These are phyloP conservation scores for Melanostoma scalare DNA, from an alignment of 2,888 invertebrate species.

Conservation along the genomic window DNA sequence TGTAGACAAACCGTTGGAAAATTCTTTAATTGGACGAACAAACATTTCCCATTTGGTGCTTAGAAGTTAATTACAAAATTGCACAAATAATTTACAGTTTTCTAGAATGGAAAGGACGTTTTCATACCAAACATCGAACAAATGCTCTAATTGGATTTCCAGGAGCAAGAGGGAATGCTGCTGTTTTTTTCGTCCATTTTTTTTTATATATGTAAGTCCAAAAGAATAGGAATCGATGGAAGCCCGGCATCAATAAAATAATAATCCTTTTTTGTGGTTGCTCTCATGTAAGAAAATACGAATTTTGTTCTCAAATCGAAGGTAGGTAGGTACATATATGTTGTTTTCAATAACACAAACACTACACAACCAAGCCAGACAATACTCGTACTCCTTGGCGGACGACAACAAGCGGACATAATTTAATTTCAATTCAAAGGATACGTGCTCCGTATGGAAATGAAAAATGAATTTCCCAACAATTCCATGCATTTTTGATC, in stretches of 20 bases:
- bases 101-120: constrained; percentile 10
- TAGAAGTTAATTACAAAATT: constrained; percentile 67
- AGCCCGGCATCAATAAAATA: constrained; percentile 51
- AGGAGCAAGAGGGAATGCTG: constrained; percentile 33
- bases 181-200: neutral
- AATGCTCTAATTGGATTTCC: constrained; percentile 55
- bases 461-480: constrained; percentile 26
- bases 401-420: neutral
- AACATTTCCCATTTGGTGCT: constrained; percentile 54
- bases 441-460: constrained; percentile 9
- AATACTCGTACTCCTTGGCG: constrained; percentile 1
- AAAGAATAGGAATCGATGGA: constrained; percentile 33
- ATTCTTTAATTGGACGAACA: constrained; percentile 33
- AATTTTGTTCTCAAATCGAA: constrained; percentile 1
- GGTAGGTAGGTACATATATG: too few species aligned
- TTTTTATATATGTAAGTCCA: too few species aligned
- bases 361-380: neutral
- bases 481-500: constrained; percentile 23
- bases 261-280: constrained; percentile 34
- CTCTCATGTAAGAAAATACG: constrained; percentile 10
- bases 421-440: constrained; percentile 42
- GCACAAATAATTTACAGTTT: constrained; percentile 62
- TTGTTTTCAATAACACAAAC: constrained; percentile 41
- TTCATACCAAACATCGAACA: constrained; percentile 17
- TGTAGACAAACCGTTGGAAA: neutral